phyloP scores from a whole-genome alignment of 2,113 vertebrate genomes.

The Gymnogyps californianus region DNA sequence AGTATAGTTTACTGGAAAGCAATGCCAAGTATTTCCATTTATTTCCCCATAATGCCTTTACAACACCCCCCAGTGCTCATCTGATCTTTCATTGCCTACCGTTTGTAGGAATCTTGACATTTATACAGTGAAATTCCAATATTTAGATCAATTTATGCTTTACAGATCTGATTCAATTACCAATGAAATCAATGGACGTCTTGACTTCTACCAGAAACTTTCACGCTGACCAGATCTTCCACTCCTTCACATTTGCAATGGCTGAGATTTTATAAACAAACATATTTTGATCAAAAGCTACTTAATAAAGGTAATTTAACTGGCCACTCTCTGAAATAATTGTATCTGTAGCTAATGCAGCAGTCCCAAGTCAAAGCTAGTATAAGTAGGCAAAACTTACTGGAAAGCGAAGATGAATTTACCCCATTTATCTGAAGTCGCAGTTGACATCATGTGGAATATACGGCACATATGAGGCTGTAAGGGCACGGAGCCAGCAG shows the following conservation, averaged over 20 bases:
- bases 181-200: neutral
- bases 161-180: neutral
- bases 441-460: neutral
- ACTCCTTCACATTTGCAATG: neutral
- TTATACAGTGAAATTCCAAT: neutral
- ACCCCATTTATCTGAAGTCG: neutral
- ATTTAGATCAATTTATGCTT: neutral
- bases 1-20: neutral
- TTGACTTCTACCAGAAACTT: neutral
- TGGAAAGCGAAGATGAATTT: neutral
- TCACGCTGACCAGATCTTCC: neutral
- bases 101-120: neutral
- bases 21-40: neutral
- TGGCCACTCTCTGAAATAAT: neutral
- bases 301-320: neutral
- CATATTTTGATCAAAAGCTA: neutral
- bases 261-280: neutral
- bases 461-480: neutral
- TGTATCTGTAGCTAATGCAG: neutral
- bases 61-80: neutral
- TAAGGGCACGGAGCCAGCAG: neutral
- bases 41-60: neutral
- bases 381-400: neutral
- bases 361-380: neutral
- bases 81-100: neutral